A percentile compares a stretch with the other conserved stretches of the same genome.
Evolutionary conservation across 2,797 vertebrate species (phyloP).

Genomic region (Danio aesculapii): DNA sequence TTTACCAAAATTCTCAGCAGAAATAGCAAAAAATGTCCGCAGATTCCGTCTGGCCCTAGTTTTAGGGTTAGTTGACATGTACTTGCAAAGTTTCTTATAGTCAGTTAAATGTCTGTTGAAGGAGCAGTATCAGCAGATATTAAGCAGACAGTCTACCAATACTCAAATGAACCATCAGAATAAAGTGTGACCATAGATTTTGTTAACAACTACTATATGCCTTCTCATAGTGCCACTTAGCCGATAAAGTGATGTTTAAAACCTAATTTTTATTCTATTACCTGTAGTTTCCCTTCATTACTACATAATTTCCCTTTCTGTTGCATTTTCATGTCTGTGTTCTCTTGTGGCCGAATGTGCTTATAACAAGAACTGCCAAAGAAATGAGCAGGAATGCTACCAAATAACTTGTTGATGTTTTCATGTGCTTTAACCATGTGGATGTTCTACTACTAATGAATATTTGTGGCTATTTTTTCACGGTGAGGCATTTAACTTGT

Average conservation of each 20-base stretch:
- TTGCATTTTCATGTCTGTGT: neutral
- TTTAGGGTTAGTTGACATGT: too few species aligned
- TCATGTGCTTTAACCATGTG: neutral
- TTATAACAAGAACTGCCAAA: neutral
- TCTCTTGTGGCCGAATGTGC: neutral
- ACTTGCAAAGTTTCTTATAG: too few species aligned
- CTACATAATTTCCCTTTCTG: neutral
- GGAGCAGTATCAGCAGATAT: too few species aligned
- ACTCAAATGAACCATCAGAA: too few species aligned
- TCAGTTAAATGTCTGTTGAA: too few species aligned
- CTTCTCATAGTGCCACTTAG: neutral
- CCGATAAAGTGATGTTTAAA: neutral
- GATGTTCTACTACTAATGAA: neutral
- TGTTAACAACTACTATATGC: neutral
- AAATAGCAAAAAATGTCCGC: too few species aligned
- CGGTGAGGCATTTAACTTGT: neutral
- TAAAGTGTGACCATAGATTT: neutral
- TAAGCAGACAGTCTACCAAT: too few species aligned
- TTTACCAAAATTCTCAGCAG: too few species aligned
- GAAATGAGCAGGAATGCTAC: neutral
- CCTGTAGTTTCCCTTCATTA: neutral
- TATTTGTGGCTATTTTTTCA: neutral
- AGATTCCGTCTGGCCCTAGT: too few species aligned
- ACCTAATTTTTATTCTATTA: neutral
- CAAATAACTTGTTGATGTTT: neutral